These are phyloP conservation scores for Toxostoma redivivum DNA, from an alignment of 2,113 vertebrate species.

Conservation along the genomic window DNA sequence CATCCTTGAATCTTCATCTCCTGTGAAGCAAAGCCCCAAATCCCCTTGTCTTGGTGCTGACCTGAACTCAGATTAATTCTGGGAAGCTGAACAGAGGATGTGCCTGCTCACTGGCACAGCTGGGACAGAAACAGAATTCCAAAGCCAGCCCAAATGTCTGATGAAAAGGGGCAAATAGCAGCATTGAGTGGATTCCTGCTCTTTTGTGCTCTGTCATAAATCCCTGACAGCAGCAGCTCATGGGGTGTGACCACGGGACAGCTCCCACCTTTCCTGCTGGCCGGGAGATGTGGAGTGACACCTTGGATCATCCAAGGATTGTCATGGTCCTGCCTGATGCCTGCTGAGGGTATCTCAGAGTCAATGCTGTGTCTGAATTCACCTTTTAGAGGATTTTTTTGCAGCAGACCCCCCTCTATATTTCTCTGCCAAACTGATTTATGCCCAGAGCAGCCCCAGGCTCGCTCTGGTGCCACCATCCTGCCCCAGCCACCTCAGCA, in stretches of 20 bases:
- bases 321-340: rapidly evolving
- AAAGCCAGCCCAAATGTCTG: neutral
- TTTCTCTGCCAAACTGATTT: neutral
- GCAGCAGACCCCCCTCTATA: rapidly evolving
- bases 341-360: neutral
- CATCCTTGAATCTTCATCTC: neutral
- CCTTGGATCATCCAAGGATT: neutral
- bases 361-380: neutral
- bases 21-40: neutral
- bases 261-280: neutral
- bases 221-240: neutral
- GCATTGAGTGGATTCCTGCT: neutral
- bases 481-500: neutral
- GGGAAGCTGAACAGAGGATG: neutral
- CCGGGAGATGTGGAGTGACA: neutral
- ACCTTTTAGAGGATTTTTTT: neutral
- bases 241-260: neutral
- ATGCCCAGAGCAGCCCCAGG: neutral
- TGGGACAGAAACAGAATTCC: neutral
- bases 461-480: neutral
- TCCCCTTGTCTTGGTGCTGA: neutral
- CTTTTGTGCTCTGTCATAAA: neutral
- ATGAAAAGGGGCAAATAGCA: neutral
- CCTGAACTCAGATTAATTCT: neutral
- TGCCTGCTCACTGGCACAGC: neutral